phyloP scores from a whole-genome alignment of 2,888 invertebrate genomes.

The Serripes groenlandicus region DNA sequence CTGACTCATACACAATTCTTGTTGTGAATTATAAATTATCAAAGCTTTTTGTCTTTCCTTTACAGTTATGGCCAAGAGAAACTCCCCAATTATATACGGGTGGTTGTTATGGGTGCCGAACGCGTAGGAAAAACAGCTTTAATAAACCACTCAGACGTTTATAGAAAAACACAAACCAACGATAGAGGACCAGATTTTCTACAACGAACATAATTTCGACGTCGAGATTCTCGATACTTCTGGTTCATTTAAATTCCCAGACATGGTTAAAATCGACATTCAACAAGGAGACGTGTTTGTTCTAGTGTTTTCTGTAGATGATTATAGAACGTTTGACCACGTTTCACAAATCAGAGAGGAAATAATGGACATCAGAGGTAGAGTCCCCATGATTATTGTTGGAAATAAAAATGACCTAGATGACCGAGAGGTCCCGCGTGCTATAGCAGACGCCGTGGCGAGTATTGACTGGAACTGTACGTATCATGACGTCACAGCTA shows the following conservation, averaged over 20 bases:
- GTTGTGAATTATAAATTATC: too few species aligned
- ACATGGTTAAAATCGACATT: constrained; percentile 85
- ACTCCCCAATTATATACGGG: constrained; percentile 62
- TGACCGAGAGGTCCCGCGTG: constrained; percentile 87
- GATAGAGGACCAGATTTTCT: constrained; percentile 85
- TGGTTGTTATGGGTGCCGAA: constrained; percentile 85
- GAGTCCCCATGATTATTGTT: constrained; percentile 78
- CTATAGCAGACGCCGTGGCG: constrained; percentile 91
- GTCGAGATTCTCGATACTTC: constrained; percentile 85
- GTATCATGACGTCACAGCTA: constrained; percentile 53
- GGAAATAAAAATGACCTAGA: constrained; percentile 81
- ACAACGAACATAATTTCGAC: constrained; percentile 77
- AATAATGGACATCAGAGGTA: constrained; percentile 74
- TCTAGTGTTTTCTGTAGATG: constrained; percentile 85
- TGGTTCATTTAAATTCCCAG: constrained; percentile 86
- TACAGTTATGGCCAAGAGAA: constrained; percentile 40
- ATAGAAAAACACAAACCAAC: constrained; percentile 83
- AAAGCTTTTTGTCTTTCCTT: background rate
- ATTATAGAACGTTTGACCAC: constrained; percentile 83
- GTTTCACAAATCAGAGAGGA: constrained; percentile 75
- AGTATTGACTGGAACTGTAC: constrained; percentile 85
- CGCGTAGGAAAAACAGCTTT: constrained; percentile 86
- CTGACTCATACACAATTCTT: too few species aligned
- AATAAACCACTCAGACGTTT: constrained; percentile 84
- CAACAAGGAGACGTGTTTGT: constrained; percentile 85